These are phyloP conservation scores for Lagocephalus sceleratus DNA, from an alignment of 2,797 vertebrate species.

Conservation along the genomic window DNA sequence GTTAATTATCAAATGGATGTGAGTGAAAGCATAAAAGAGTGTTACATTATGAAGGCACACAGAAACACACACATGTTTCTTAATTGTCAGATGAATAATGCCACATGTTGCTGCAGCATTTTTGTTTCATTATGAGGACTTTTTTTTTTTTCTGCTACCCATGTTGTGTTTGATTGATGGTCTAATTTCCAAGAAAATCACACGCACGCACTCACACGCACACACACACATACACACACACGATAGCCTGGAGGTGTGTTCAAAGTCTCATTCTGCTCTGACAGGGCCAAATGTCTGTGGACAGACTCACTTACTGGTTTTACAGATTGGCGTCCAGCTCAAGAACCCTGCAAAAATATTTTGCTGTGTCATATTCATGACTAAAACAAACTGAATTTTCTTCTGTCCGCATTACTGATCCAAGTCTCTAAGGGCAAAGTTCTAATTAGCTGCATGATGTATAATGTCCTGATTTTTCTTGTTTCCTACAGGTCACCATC, in stretches of 20 bases:
- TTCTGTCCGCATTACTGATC: too few species aligned
- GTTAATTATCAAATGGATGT: too few species aligned
- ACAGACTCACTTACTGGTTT: conserved; percentile 36
- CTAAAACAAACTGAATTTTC: too few species aligned
- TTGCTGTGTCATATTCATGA: too few species aligned
- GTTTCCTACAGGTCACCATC: too few species aligned
- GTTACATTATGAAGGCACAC: background rate
- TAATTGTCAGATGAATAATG: conserved; percentile 75
- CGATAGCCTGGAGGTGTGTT: conserved; percentile 26
- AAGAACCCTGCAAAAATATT: too few species aligned
- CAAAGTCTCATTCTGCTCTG: conserved; percentile 18
- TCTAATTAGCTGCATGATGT: too few species aligned
- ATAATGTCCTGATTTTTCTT: too few species aligned
- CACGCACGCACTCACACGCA: conserved; percentile 39
- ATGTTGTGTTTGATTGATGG: conserved; percentile 75
- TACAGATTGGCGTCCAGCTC: background rate
- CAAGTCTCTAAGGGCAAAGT: too few species aligned
- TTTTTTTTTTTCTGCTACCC: conserved; percentile 54
- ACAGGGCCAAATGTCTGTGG: conserved; percentile 39
- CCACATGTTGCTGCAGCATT: conserved; percentile 72
- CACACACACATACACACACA: conserved; percentile 24
- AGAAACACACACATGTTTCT: conserved; percentile 38
- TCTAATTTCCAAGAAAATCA: conserved; percentile 78
- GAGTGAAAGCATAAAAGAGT: too few species aligned
- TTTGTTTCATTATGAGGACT: conserved; percentile 59